These are phyloP conservation scores for Varanus salvator DNA, from an alignment of 2,113 vertebrate species.

Conservation along the genomic window DNA sequence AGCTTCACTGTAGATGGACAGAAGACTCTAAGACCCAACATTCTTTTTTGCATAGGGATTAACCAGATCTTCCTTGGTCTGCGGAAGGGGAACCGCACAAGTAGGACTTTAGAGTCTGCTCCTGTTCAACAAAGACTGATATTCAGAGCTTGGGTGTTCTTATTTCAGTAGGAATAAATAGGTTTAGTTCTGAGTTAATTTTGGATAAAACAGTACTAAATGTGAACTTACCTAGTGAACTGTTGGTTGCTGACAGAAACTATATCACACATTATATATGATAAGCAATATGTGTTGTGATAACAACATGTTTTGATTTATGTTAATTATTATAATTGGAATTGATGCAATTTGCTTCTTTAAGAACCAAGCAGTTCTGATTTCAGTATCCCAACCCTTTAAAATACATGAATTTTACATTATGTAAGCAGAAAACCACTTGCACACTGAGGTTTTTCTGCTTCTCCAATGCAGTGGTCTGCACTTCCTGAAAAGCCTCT, in stretches of 20 bases:
- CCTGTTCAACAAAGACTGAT: not conserved
- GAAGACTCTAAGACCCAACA: not conserved
- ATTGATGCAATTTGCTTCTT: not conserved
- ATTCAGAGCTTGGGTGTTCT: not conserved
- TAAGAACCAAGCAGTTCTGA: not conserved
- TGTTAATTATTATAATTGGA: not conserved
- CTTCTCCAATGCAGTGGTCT: not conserved
- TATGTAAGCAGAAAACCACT: not conserved
- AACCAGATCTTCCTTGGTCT: not conserved
- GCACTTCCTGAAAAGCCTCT: too few relatives aligned
- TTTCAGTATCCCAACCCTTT: not conserved
- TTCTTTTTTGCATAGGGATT: not conserved
- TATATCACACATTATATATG: not conserved
- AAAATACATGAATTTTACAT: not conserved
- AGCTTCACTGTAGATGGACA: not conserved
- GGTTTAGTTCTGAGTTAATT: too few relatives aligned
- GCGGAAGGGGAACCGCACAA: not conserved
- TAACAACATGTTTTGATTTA: not conserved
- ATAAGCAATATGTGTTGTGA: not conserved
- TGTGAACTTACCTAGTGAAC: not conserved
- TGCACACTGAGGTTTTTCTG: not conserved
- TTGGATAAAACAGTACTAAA: not conserved
- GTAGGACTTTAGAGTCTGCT: not conserved
- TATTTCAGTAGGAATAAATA: not conserved
- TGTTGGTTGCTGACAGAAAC: not conserved